phyloP scores from a whole-genome alignment of 2,113 vertebrate species.

The Channa maculata region DNA sequence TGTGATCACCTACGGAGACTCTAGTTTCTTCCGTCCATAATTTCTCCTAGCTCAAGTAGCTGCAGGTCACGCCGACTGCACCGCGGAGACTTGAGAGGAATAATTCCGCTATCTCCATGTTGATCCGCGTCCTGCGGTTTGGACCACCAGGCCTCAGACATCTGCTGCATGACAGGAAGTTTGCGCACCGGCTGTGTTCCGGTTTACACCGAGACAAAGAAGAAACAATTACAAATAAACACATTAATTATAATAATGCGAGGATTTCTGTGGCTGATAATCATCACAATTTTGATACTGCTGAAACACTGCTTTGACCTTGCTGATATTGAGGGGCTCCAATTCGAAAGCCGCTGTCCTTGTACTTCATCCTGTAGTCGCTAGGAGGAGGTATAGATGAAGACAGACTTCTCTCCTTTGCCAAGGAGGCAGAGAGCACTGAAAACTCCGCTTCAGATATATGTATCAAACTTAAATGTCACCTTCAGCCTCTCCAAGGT shows the following conservation, averaged over 20 bases:
- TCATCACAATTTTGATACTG: too few species aligned
- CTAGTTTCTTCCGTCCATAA: constrained; percentile 5
- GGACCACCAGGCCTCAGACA: constrained; percentile 26
- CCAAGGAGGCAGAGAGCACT: background rate
- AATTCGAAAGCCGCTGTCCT: background rate
- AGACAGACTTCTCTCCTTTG: constrained; percentile 8
- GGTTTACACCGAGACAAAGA: constrained; percentile 1
- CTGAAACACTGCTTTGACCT: background rate
- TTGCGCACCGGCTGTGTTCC: constrained; percentile 37
- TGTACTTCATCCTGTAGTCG: constrained; percentile 62
- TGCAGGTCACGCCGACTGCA: constrained; percentile 33
- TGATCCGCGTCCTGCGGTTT: constrained; percentile 59
- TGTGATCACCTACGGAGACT: background rate
- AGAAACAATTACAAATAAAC: too few species aligned
- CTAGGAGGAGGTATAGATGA: constrained; percentile 78
- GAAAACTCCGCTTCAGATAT: background rate
- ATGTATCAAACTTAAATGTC: background rate
- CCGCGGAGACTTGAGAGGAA: constrained; percentile 51
- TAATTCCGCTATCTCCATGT: constrained; percentile 45
- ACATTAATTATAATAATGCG: too few species aligned
- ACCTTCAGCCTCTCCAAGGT: constrained; percentile 1
- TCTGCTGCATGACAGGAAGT: constrained; percentile 55
- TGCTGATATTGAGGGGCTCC: constrained; percentile 13
- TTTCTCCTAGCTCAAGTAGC: constrained; percentile 33
- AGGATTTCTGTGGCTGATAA: background rate